Evolutionary conservation across 2,888 invertebrate genomes (phyloP), one percentile per base, ranked within the genome.

Genomic region (Tetramorium bicarinatum): DNA sequence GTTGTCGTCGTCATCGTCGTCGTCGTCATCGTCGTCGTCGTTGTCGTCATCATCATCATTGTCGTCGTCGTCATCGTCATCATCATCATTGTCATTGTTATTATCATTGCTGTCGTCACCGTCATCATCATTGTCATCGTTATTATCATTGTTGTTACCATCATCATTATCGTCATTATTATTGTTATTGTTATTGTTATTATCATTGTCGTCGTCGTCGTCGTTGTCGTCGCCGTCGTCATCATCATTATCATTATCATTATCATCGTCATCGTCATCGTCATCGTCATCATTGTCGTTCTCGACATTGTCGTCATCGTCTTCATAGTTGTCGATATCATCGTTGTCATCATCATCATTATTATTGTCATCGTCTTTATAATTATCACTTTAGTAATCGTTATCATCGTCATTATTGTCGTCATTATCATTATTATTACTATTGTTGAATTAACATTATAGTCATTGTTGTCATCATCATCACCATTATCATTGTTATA

Each of bases 1-100:
- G 6, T 38, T 74, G 82, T 87, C 82, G 66, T 80, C 25, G n/a
- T 56, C 29, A 41, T 88, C 83, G 2, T 21, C 47, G 3, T 15
- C 11, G 47, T 54, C 82, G 4, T 38, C 47, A 8, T 52, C 15
- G 15, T 21, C 9, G 49, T 29, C 41, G 41, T 11, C 11, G 11
- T 44, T 2, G 3, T 56, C 3, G 34, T 61, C 47, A 9, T n/a
- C 18, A 18, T 47, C 56, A 13, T 25, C 18, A 49, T n/a, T 21
- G 18, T 56, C 13, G 9, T 25, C 7, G 1, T 41, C 2, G 29
- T 29, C 29, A 0, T 34, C 18, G 13, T 49, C 67, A 18, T 21
- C 13, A 66, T 38, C 18, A 25, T 49, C 41, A 41, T 52, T 9
- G 13, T 9, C 25, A 44, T 83, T 79, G 56, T 67, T 54, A 82